Evolutionary conservation across 1,140 invertebrate species (phyloP), one percentile per base, ranked within the genome.

Genomic region (Atta cephalotes): DNA sequence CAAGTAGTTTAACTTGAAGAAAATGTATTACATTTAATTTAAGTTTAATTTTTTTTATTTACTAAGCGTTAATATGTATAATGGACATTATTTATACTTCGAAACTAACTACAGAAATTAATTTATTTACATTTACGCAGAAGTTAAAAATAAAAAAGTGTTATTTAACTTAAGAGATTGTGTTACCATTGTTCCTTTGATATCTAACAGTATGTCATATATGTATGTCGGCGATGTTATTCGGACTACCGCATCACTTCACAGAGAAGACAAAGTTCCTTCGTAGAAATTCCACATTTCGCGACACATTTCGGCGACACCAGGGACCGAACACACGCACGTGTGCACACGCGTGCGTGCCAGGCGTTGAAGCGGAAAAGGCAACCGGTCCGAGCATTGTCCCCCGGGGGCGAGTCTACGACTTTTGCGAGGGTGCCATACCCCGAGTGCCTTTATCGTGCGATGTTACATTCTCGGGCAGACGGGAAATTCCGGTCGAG

Each of bases 401-500:
- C 62, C 60, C 77, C 53, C 18, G 79, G 49, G 58, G 35, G 39
- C 6, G 45, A 79, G 80, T 74, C 74, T 56, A 16, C 49, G 82
- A 85, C 82, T 79, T 79, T 70, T 79, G 74, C 82, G 51, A 49
- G 87, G 35, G 85, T 78, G 56, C n/a, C 89, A 88, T 90, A 80
- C 81, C 49, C 25, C 16, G 51, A 72, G 63, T 88, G 71, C 89
- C 88, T 86, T 86, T 90, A 90, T 90, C 81, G 35, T 82, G 31
- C 68, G 66, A 82, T 58, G 63, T 72, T 76, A 58, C 71, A 71
- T 85, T 88, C 71, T 51, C 62, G 74, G 12, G 39, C 31, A 81
- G 72, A 86, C 72, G 85, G 65, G 89, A 90, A 79, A 90, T 91
- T 90, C 89, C 89, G 45, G 49, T 14, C 76, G 68, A 56, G 72